phyloP scores from a whole-genome alignment of 2,113 vertebrate species.

The Clarias gariepinus region DNA sequence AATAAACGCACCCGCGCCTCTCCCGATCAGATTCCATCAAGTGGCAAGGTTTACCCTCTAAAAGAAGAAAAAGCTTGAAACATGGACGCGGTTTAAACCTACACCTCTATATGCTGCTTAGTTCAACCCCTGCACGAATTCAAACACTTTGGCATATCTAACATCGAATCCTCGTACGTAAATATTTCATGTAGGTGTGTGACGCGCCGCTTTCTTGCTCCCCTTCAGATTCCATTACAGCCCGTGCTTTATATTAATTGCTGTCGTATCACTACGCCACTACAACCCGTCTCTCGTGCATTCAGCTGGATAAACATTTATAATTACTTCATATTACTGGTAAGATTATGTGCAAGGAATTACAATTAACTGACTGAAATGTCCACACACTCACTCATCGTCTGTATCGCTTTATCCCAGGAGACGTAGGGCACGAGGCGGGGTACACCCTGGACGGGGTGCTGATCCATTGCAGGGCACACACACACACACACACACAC shows the following conservation, averaged over 20 bases:
- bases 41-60: background rate
- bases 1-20: background rate
- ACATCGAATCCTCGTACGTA: background rate
- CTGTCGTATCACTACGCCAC: background rate
- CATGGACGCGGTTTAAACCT: background rate
- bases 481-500: no score
- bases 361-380: background rate
- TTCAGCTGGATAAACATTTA: slow-evolving; percentile 73
- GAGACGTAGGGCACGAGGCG: no score
- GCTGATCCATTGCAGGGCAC: no score
- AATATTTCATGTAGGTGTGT: background rate
- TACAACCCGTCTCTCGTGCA: slow-evolving; percentile 10
- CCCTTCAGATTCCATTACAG: slow-evolving; percentile 22
- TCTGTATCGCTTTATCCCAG: no score
- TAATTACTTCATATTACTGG: slow-evolving; percentile 58
- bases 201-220: background rate
- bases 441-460: no score
- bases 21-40: background rate
- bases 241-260: slow-evolving; percentile 31
- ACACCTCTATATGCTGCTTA: background rate
- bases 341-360: slow-evolving; percentile 7
- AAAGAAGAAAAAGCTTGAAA: background rate
- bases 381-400: no score
- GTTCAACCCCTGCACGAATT: background rate
- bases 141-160: background rate